Evolutionary conservation across 2,888 invertebrate genomes (phyloP), one percentile per base, ranked within the genome.

Genomic region (Pandemis cinnamomeana): DNA sequence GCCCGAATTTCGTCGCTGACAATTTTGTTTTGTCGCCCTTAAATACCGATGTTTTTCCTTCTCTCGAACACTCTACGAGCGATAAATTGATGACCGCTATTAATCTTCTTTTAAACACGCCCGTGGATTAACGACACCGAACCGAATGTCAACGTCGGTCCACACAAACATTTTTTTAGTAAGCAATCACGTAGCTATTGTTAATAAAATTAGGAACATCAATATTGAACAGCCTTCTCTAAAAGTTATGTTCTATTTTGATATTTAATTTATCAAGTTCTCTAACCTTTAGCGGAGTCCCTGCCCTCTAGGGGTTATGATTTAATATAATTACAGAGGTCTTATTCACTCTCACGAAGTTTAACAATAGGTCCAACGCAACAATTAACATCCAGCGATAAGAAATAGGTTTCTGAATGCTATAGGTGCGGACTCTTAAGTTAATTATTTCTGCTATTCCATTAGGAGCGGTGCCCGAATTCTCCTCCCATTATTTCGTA

Each of bases 401-500:
- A 81, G 80, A 82, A 77, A 81, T 79, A 81, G 80, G 80, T 81
- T 80, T 75, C 81, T 81, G 80, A 82, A 83, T 81, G 78, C 79
- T 79, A 81, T 80, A 80, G 80, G 81, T 85, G 73, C 74, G 70
- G 74, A 67, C 66, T 58, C 67, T 67, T 74, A 74, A 74, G 74
- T 74, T 70, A 83, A 83, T 85, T 85, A 83, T 84, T 86, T 84
- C 84, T 80, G 82, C 76, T 78, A 81, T 82, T 84, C 84, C 83
- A 82, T 86, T 85, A 84, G 80, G 71, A 77, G 74, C 74, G 79
- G 72, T 78, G 78, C 78, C 75, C 78, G 76, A 81, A 80, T 80
- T 81, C 81, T 81, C 78, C 75, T 78, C 79, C 84, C 83, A 84
- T 86, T 87, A 84, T 83, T 83, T 84, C 80, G 83, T 82, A 85